Conservation (phyloP, 2,888 invertebrate genomes). For the Bombylius major region DNA sequence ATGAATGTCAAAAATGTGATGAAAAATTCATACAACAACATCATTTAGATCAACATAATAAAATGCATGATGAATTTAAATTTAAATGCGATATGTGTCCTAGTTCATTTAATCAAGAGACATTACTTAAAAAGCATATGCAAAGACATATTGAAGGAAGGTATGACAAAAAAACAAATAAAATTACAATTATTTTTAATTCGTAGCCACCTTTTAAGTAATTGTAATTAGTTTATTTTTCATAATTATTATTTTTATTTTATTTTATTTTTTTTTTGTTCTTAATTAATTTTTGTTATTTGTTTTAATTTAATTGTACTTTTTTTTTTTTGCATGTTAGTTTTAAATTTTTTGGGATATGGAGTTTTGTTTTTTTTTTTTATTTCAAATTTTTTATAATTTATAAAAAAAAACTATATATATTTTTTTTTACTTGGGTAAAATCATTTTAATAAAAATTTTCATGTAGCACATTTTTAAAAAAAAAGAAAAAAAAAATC, state of each 20-base stretch:
- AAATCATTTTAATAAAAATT: too few species aligned
- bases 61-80: slow-evolving; percentile 37
- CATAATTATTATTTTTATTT: not conserved
- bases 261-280: not conserved
- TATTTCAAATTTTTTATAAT: too few species aligned
- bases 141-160: slow-evolving; percentile 37
- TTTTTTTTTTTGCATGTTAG: too few species aligned
- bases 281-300: not conserved
- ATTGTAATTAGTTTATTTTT: too few species aligned
- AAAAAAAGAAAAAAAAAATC: too few species aligned
- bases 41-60: slow-evolving; percentile 35
- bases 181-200: not conserved
- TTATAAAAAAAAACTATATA: too few species aligned
- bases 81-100: slow-evolving; percentile 37
- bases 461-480: too few species aligned
- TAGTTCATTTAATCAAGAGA: slow-evolving; percentile 36
- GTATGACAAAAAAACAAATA: slow-evolving; percentile 12
- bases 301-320: too few species aligned
- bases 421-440: too few species aligned
- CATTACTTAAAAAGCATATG: slow-evolving; percentile 35
- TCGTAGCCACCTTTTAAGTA: not conserved
- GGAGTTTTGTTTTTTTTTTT: too few species aligned
- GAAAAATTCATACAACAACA: slow-evolving; percentile 36
- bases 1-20: slow-evolving; percentile 35
- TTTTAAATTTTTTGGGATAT: too few species aligned